Evolutionary conservation across 2,888 invertebrate genomes (phyloP).

Genomic region (Rhodophaea formosa): DNA sequence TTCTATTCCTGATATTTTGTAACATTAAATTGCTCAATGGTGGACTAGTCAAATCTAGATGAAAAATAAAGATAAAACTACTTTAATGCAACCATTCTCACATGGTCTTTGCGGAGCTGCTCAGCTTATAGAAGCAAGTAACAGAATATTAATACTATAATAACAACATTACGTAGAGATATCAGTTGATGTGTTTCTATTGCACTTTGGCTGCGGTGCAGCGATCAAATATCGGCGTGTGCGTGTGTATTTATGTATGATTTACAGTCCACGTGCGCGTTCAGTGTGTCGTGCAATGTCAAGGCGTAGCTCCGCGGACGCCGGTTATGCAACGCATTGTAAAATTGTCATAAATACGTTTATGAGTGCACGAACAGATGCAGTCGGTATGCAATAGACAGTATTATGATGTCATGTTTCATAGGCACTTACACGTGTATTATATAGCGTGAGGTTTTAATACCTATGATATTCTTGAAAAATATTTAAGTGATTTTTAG

Average conservation of each 20-base stretch:
- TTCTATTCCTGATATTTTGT: no score
- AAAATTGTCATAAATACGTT: constrained; percentile 69
- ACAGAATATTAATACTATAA: no score
- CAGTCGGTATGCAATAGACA: constrained; percentile 27
- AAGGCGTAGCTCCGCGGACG: constrained; percentile 59
- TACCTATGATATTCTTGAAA: no score
- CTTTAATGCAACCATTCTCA: no score
- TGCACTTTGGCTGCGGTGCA: neutral
- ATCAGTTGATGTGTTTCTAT: constrained; percentile 1
- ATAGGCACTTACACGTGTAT: neutral
- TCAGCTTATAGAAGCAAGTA: no score
- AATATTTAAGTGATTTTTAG: neutral
- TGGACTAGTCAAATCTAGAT: no score
- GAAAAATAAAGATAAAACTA: no score
- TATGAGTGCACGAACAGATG: constrained; percentile 46
- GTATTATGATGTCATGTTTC: neutral
- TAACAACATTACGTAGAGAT: no score
- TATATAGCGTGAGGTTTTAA: no score
- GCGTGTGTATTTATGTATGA: constrained; percentile 46
- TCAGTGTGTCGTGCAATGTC: constrained; percentile 74
- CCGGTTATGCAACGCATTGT: constrained; percentile 69
- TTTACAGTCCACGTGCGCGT: constrained; percentile 74
- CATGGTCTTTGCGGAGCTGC: no score
- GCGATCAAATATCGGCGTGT: constrained; percentile 2
- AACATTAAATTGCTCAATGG: no score